Evolutionary conservation across 2,888 invertebrate species (phyloP).

Genomic region (Dione juno): DNA sequence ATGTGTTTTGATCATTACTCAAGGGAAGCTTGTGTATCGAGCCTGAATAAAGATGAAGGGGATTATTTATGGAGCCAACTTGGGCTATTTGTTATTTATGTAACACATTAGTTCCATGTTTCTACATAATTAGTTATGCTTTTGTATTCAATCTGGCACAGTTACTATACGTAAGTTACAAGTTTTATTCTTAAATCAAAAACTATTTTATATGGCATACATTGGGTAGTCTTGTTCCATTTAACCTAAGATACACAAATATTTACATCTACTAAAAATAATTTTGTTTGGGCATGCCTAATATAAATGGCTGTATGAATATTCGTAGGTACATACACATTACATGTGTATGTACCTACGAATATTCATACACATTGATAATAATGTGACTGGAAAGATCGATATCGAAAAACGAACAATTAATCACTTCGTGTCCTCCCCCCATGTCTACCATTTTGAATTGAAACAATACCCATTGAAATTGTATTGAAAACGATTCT

Average conservation of each 20-base stretch:
- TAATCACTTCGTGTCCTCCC: conserved; percentile 57
- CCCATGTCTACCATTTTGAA: conserved; percentile 44
- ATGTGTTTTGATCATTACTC: conserved; percentile 38
- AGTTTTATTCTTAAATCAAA: too few relatives aligned
- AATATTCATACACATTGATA: not conserved
- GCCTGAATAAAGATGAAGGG: conserved; percentile 52
- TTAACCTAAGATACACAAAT: too few relatives aligned
- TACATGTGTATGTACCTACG: too few relatives aligned
- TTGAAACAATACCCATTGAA: conserved; percentile 53
- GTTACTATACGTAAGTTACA: too few relatives aligned
- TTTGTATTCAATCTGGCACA: not conserved
- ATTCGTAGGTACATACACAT: too few relatives aligned
- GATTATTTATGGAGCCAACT: conserved; percentile 59
- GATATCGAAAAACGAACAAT: conserved; percentile 53
- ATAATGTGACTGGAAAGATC: conserved; percentile 28
- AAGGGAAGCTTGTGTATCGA: conserved; percentile 47
- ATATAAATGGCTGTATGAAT: too few relatives aligned
- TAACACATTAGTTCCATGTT: conserved; percentile 59
- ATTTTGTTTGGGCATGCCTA: too few relatives aligned
- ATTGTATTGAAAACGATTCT: conserved; percentile 45
- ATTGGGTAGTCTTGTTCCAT: too few relatives aligned
- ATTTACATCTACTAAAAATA: too few relatives aligned
- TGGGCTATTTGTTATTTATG: conserved; percentile 68
- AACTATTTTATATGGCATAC: too few relatives aligned
- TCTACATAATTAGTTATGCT: conserved; percentile 49